phyloP scores from a whole-genome alignment of 2,888 invertebrate genomes.

The Polymixis lichenea region DNA sequence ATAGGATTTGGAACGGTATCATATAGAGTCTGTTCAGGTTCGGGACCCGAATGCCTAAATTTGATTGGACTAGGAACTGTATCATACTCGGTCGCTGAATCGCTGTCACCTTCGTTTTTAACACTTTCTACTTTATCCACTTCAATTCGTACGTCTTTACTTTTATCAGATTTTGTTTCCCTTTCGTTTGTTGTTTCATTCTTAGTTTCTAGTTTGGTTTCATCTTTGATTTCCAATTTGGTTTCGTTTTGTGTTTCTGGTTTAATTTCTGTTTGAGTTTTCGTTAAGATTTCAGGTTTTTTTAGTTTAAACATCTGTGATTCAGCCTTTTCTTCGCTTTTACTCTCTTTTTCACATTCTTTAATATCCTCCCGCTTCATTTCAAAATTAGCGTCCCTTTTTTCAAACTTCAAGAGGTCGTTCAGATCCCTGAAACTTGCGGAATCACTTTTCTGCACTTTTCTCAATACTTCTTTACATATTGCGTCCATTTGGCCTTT shows the following conservation, averaged over 20 bases:
- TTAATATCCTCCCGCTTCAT: slow-evolving; percentile 17
- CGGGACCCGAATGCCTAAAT: slow-evolving; percentile 37
- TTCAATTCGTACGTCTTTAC: slow-evolving; percentile 19
- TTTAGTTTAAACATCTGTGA: slow-evolving; percentile 16
- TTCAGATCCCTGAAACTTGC: slow-evolving; percentile 70
- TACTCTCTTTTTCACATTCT: slow-evolving; percentile 26
- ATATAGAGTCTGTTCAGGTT: slow-evolving; percentile 3
- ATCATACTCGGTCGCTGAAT: slow-evolving; percentile 59
- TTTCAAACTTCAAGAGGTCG: slow-evolving; percentile 59
- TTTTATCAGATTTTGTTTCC: slow-evolving; percentile 11
- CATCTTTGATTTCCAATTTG: slow-evolving; percentile 4
- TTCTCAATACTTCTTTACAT: slow-evolving; percentile 66
- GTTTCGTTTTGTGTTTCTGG: background rate
- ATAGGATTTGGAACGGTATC: slow-evolving; percentile 38
- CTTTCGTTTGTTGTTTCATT: slow-evolving; percentile 13
- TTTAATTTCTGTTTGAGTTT: background rate
- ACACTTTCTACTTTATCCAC: slow-evolving; percentile 13
- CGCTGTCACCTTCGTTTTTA: slow-evolving; percentile 11
- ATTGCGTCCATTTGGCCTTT: slow-evolving; percentile 70
- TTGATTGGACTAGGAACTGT: slow-evolving; percentile 53
- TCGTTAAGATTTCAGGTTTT: background rate
- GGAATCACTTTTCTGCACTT: slow-evolving; percentile 61
- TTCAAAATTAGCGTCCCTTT: slow-evolving; percentile 32
- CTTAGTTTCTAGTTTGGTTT: slow-evolving; percentile 3
- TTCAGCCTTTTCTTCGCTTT: slow-evolving; percentile 10